Evolutionary conservation across 2,888 invertebrate species (phyloP).

Genomic region (Orthonychiurus folsomi): DNA sequence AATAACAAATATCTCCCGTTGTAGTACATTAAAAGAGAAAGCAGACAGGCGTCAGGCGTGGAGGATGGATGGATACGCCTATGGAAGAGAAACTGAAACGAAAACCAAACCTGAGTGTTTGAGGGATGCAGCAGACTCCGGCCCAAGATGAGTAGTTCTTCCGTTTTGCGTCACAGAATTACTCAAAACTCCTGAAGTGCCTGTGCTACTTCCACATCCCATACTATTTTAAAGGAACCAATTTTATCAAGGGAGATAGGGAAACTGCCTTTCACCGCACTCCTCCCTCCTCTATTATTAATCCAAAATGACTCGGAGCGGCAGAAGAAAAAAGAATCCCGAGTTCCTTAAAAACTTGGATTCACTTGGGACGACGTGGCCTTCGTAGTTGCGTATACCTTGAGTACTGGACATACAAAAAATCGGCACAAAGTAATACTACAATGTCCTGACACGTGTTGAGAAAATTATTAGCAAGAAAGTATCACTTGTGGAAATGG

Average conservation of each 20-base stretch:
- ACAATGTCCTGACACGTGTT: too few relatives aligned
- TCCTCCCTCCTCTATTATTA: neutral
- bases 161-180: conserved; percentile 13
- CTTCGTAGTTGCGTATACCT: too few relatives aligned
- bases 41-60: too few relatives aligned
- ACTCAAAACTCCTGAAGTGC: conserved; percentile 3
- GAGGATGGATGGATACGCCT: neutral
- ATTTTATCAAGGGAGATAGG: neutral
- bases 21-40: too few relatives aligned
- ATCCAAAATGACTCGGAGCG: neutral
- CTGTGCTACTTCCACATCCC: conserved; percentile 12
- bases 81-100: neutral
- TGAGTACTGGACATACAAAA: too few relatives aligned
- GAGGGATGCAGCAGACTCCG: conserved; percentile 5
- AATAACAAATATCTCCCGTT: too few relatives aligned
- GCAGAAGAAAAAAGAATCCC: too few relatives aligned
- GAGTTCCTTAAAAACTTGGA: too few relatives aligned
- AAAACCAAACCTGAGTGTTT: neutral
- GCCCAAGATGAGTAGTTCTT: neutral
- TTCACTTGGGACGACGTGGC: too few relatives aligned
- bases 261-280: neutral
- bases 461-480: too few relatives aligned
- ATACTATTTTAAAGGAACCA: neutral
- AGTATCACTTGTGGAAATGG: neutral
- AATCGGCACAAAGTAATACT: too few relatives aligned